Conservation (phyloP, 2,797 vertebrate genomes). For the Lagodon rhomboides region DNA sequence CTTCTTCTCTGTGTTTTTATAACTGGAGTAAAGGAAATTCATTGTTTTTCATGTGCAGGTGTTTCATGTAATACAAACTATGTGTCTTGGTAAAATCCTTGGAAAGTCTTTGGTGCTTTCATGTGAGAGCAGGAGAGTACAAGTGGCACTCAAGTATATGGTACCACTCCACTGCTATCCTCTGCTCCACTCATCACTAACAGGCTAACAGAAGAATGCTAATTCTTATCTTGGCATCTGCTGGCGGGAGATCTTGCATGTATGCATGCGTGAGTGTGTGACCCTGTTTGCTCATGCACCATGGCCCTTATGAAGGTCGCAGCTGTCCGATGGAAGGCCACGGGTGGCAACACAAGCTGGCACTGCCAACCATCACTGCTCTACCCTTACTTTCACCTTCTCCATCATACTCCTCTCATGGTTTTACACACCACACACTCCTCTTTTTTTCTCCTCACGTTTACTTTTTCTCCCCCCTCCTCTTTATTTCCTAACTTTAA, state of each 20-base stretch:
- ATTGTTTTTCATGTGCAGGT: constrained; percentile 4
- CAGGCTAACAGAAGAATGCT: constrained; percentile 65
- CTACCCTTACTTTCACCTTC: constrained; percentile 71
- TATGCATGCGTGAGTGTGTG: constrained; percentile 16
- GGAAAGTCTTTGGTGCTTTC: constrained; percentile 51
- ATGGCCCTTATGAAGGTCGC: constrained; percentile 70
- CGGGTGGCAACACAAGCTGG: constrained; percentile 73
- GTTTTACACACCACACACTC: background rate
- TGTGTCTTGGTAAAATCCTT: constrained; percentile 39
- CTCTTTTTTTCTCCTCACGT: constrained; percentile 47
- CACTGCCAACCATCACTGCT: constrained; percentile 51
- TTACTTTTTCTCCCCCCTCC: constrained; percentile 3
- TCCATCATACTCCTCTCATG: constrained; percentile 25
- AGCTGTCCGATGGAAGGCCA: constrained; percentile 65
- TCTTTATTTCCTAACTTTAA: background rate
- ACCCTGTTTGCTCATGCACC: constrained; percentile 37
- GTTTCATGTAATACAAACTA: constrained; percentile 16
- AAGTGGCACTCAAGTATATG: constrained; percentile 46
- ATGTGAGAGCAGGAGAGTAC: constrained; percentile 20
- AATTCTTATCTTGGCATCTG: constrained; percentile 62
- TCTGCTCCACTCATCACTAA: constrained; percentile 57
- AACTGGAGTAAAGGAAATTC: constrained; percentile 4
- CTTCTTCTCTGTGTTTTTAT: background rate
- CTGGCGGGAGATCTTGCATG: constrained; percentile 10
- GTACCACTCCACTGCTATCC: constrained; percentile 38